Base-by-base conservation (phyloP, 35 echinoderm and acorn worm species). In the Hemicentrotus pulcherrimus region DNA sequence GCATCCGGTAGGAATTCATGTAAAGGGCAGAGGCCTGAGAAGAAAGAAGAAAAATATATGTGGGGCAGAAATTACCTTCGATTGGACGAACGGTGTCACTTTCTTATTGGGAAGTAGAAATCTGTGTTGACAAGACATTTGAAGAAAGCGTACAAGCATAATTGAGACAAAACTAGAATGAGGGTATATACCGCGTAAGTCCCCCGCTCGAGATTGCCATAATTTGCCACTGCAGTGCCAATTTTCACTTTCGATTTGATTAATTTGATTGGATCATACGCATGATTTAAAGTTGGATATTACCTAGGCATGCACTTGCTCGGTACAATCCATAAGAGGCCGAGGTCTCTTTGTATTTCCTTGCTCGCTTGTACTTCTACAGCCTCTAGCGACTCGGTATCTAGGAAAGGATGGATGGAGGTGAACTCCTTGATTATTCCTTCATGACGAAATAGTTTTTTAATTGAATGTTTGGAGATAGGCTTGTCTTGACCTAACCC, bases 171-270 rank as follows among this genome's bases (percentile, higher is more conserved):
- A 78, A 24, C 19, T 78, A n/a, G 65, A 78, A 78, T n/a, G 65
- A 18, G 65, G 65, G 19, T 78, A 6, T 59, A 59, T 13, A 59
- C 65, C 61, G 65, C 6, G 6, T 6, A 28, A 78, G 65, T 78
- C 65, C 8, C 28, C 65, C 65, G 22, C 28, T 4, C 65, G 6
- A 78, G 18, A 78, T 78, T 78, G 65, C 65, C 15, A 78, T 78
- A 78, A 78, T 78, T 78, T 78, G 65, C 65, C 24, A 28, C 65
- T 78, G 22, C 65, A 1, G 65, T n/a, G 65, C 65, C 65, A 78
- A 78, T 78, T 78, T 78, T 78, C 65, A 78, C 65, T 78, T 78
- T 78, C 65, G 65, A 78, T 78, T 78, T 78, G 65, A 78, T 78
- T 78, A 78, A 78, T 78, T 78, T 78, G 65, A 78, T 78, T n/a